These are phyloP conservation scores for Suillia variegata DNA, from an alignment of 2,888 invertebrate genomes.

Conservation along the genomic window DNA sequence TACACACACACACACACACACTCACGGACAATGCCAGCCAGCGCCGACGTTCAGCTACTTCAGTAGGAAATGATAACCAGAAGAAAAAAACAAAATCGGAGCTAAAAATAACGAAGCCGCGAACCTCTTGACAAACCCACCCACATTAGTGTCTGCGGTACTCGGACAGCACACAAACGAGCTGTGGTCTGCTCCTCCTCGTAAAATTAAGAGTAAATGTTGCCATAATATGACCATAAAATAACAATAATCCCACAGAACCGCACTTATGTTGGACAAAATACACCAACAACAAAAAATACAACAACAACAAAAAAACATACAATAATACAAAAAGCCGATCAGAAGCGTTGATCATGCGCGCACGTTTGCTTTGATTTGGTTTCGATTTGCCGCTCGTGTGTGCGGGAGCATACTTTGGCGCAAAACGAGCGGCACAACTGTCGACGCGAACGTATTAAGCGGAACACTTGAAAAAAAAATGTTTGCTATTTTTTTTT, in stretches of 20 bases:
- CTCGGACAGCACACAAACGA: background rate
- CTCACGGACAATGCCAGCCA: background rate
- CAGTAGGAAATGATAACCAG: background rate
- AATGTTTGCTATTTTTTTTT: too few species aligned
- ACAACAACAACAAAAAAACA: too few species aligned
- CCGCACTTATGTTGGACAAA: too few species aligned
- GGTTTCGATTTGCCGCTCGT: conserved; percentile 49
- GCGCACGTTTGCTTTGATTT: conserved; percentile 53
- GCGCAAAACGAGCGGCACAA: conserved; percentile 4
- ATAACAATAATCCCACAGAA: conserved; percentile 22
- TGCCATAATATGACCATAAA: conserved; percentile 25
- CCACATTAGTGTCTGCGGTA: conserved; percentile 39
- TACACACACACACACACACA: background rate
- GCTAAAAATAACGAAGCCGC: conserved; percentile 4
- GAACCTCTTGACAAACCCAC: conserved; percentile 41
- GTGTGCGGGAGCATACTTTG: conserved; percentile 42
- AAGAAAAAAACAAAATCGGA: background rate
- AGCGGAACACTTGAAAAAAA: conserved; percentile 26
- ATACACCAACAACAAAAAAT: too few species aligned
- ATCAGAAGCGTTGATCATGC: conserved; percentile 51
- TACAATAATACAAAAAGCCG: background rate
- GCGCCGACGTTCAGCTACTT: conserved; percentile 14
- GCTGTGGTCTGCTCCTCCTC: conserved; percentile 36
- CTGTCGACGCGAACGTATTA: background rate
- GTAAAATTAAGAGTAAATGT: conserved; percentile 27